Evolutionary conservation across 2,888 invertebrate species (phyloP).

Genomic region (Dinocampus coccinellae): DNA sequence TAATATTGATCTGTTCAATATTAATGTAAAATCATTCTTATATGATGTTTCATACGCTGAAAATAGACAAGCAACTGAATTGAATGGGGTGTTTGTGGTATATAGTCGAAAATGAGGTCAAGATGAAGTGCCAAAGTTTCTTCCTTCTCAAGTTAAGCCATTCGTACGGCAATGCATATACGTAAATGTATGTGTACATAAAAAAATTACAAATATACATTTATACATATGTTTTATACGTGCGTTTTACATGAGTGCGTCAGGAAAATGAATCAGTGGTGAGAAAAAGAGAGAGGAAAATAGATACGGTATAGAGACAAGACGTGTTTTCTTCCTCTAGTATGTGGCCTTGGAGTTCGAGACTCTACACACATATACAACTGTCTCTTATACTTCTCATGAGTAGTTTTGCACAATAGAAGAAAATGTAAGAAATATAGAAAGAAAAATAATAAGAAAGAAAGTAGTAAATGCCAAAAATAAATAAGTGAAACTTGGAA

Average conservation of each 20-base stretch:
- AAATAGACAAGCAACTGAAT: constrained; percentile 20
- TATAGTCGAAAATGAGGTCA: constrained; percentile 39
- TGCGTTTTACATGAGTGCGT: neutral
- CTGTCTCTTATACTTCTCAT: neutral
- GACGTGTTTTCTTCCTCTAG: neutral
- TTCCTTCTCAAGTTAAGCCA: constrained; percentile 34
- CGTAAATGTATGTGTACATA: too few relatives aligned
- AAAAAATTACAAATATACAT: too few relatives aligned
- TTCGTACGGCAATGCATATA: constrained; percentile 29
- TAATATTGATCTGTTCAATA: neutral
- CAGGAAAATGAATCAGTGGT: neutral
- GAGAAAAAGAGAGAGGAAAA: neutral
- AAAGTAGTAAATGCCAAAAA: too few relatives aligned
- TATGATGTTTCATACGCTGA: neutral
- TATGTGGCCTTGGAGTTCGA: neutral
- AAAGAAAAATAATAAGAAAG: too few relatives aligned
- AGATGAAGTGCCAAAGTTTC: constrained; percentile 39
- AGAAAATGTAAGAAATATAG: neutral
- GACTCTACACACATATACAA: neutral
- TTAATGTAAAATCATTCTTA: neutral
- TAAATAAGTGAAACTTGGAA: too few relatives aligned
- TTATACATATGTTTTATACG: neutral
- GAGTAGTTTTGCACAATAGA: neutral
- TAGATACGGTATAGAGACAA: neutral
- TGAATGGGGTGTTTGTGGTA: neutral